Conservation (phyloP, 2,113 vertebrate species). For the Trematocara zebra region DNA sequence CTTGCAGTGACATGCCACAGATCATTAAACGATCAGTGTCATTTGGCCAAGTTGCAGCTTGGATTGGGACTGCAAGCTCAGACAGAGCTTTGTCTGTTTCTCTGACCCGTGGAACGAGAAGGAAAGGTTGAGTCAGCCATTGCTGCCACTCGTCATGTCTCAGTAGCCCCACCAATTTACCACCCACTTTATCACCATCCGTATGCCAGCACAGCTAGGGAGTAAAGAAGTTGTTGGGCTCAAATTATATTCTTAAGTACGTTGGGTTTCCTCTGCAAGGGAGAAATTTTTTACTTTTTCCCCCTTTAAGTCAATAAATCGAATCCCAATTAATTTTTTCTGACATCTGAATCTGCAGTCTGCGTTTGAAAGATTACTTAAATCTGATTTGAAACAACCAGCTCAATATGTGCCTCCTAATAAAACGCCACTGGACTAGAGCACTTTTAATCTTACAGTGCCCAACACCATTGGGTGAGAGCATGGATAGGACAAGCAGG, state of each 20-base stretch:
- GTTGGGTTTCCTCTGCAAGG: not conserved
- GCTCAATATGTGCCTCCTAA: not conserved
- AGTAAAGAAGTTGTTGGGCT: conserved; percentile 4
- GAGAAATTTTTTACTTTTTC: not conserved
- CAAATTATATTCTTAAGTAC: not conserved
- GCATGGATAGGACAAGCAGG: not conserved
- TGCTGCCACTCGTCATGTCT: conserved; percentile 40
- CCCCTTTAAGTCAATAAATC: not conserved
- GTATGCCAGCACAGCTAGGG: not conserved
- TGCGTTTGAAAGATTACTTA: not conserved
- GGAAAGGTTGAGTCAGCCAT: conserved; percentile 61
- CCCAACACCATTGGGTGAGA: not conserved
- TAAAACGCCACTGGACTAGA: not conserved
- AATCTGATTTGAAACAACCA: not conserved
- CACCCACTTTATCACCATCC: conserved; percentile 40
- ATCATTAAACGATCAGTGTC: conserved; percentile 52
- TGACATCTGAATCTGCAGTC: not conserved
- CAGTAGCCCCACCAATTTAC: conserved; percentile 17
- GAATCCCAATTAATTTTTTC: not conserved
- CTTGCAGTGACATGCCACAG: conserved; percentile 35
- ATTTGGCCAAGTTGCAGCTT: conserved; percentile 26
- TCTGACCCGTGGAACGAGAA: conserved; percentile 7
- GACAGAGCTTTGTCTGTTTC: conserved; percentile 59
- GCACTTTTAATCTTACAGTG: not conserved
- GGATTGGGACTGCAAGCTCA: not conserved